A percentile compares a stretch with the other conserved stretches of the same genome.
phyloP scores from a whole-genome alignment of 1,140 invertebrate species.

The Pogonus chalceus region DNA sequence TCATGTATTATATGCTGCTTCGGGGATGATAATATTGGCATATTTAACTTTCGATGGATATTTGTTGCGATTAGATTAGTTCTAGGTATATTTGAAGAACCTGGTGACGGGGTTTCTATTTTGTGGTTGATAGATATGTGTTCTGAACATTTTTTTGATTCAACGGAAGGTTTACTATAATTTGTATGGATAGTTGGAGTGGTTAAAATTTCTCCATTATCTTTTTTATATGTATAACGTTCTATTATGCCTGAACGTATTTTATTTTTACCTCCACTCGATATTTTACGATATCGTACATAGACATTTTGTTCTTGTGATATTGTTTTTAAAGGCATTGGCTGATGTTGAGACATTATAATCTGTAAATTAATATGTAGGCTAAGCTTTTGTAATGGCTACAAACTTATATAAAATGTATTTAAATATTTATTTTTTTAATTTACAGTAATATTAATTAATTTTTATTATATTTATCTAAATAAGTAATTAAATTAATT shows the following conservation, averaged over 20 bases:
- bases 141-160: background rate
- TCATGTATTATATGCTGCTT: no score
- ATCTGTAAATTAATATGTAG: background rate
- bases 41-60: background rate
- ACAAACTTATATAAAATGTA: no score
- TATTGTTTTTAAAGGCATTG: background rate
- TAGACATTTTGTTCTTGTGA: background rate
- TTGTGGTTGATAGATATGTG: no score
- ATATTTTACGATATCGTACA: background rate
- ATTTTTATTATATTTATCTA: no score
- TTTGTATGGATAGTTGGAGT: background rate
- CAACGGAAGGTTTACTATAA: background rate
- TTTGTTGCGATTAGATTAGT: background rate
- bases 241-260: background rate
- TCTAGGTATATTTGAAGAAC: no score
- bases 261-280: background rate
- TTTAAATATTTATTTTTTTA: no score
- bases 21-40: no score
- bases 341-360: background rate
- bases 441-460: no score
- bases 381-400: no score
- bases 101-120: no score
- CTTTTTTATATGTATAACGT: conserved; percentile 3
- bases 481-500: no score
- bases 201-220: background rate